Conservation (phyloP, 2,113 vertebrate genomes). For the Sturnira hondurensis region DNA sequence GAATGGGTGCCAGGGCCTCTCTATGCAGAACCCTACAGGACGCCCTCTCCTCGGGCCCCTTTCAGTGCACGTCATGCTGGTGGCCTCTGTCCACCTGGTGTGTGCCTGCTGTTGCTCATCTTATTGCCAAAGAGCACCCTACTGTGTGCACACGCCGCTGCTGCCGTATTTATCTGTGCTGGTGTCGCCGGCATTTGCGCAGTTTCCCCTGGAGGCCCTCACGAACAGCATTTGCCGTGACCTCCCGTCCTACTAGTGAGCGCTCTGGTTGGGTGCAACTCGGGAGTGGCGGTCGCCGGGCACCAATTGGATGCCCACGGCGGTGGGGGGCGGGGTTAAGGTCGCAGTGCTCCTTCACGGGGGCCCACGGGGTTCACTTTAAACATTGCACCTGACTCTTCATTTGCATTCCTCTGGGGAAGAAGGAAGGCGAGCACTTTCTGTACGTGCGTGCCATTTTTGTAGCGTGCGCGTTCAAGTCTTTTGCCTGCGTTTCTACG, state of each 20-base stretch:
- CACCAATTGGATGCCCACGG: too few species aligned
- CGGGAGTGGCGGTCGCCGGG: too few species aligned
- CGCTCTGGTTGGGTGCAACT: neutral
- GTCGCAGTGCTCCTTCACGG: too few species aligned
- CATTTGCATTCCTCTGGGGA: neutral
- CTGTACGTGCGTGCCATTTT: neutral
- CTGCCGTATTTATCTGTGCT: neutral
- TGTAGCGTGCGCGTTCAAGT: neutral
- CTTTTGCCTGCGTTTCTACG: neutral
- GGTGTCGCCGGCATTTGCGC: too few species aligned
- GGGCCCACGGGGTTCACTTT: neutral
- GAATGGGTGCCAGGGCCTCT: neutral
- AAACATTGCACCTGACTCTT: neutral
- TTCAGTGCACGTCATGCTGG: neutral
- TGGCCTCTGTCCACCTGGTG: neutral
- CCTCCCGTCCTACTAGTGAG: too few species aligned
- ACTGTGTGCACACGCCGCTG: too few species aligned
- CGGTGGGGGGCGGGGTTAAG: too few species aligned
- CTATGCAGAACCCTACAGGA: neutral
- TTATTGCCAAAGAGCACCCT: too few species aligned
- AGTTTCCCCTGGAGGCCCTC: neutral
- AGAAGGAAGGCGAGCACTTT: neutral
- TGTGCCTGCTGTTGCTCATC: neutral
- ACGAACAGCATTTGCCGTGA: neutral
- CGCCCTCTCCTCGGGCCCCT: neutral